These are phyloP conservation scores for Turritopsis rubra DNA, from an alignment of 30 jellyfish, hydroid and myxozoan genomes.

Conservation along the genomic window DNA sequence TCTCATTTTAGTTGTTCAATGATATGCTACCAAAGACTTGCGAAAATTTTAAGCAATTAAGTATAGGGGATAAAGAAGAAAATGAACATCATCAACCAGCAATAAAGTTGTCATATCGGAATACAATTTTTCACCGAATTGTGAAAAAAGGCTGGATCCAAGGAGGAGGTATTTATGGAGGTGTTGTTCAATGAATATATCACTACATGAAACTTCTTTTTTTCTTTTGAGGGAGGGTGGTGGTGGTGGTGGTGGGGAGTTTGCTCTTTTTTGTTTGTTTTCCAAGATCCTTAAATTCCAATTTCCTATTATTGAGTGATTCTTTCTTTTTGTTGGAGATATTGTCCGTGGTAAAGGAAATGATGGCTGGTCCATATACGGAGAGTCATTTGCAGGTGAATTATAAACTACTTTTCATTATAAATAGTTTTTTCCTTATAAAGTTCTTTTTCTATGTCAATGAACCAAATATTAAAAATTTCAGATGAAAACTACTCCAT, in stretches of 20 bases:
- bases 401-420: no score
- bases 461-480: neutral
- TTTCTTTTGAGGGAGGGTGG: no score
- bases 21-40: slow-evolving; percentile 81
- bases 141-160: slow-evolving; percentile 96
- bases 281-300: neutral
- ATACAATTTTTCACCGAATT: slow-evolving; percentile 61
- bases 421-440: no score
- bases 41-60: slow-evolving; percentile 71
- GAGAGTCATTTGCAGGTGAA: slow-evolving; percentile 67
- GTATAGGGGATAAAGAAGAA: slow-evolving; percentile 59
- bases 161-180: slow-evolving; percentile 81
- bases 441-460: neutral
- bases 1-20: slow-evolving; percentile 45
- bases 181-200: no score
- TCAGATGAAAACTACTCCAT: slow-evolving; percentile 82
- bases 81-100: slow-evolving; percentile 57
- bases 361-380: slow-evolving; percentile 91
- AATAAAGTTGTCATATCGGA: slow-evolving; percentile 40
- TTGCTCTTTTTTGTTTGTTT: neutral
- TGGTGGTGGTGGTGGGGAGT: neutral
- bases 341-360: slow-evolving; percentile 80
- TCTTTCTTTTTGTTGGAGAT: slow-evolving; percentile 35
- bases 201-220: no score
- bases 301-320: neutral